Conservation (phyloP, 2,797 vertebrate species). For the Lophius americanus region DNA sequence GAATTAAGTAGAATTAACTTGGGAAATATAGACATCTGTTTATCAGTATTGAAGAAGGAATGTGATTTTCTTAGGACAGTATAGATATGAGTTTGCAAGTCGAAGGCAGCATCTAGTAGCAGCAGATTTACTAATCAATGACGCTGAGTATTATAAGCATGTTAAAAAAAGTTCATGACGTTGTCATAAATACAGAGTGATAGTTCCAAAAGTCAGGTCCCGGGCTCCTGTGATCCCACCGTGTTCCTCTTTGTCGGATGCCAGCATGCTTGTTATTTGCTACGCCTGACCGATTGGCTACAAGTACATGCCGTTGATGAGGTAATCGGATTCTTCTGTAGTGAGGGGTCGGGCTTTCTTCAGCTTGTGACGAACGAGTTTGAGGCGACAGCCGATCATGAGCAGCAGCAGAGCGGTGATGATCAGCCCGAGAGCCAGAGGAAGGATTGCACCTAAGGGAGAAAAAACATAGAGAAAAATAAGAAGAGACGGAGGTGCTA, state of each 20-base stretch:
- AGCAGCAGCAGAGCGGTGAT: constrained; percentile 93
- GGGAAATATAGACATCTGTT: neutral
- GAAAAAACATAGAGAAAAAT: neutral
- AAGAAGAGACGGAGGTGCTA: neutral
- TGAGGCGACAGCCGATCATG: constrained; percentile 92
- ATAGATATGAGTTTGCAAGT: constrained; percentile 31
- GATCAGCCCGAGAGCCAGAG: constrained; percentile 91
- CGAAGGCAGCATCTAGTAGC: constrained; percentile 40
- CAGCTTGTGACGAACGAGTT: constrained; percentile 90
- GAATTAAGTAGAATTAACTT: no score
- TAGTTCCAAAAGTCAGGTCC: constrained; percentile 28
- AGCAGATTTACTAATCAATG: constrained; percentile 25
- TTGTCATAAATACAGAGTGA: constrained; percentile 27
- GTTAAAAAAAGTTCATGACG: constrained; percentile 23
- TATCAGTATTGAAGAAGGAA: neutral
- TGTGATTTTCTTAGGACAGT: constrained; percentile 21
- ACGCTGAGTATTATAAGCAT: neutral
- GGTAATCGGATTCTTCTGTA: constrained; percentile 98
- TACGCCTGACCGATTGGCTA: constrained; percentile 55
- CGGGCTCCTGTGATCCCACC: constrained; percentile 7
- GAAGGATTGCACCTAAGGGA: constrained; percentile 90
- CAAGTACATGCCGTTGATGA: constrained; percentile 99
- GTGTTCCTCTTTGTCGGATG: neutral
- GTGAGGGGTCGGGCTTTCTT: constrained; percentile 95
- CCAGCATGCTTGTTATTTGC: neutral